Conservation (phyloP, 2,888 invertebrate genomes). For the Drosophila ezoana region DNA sequence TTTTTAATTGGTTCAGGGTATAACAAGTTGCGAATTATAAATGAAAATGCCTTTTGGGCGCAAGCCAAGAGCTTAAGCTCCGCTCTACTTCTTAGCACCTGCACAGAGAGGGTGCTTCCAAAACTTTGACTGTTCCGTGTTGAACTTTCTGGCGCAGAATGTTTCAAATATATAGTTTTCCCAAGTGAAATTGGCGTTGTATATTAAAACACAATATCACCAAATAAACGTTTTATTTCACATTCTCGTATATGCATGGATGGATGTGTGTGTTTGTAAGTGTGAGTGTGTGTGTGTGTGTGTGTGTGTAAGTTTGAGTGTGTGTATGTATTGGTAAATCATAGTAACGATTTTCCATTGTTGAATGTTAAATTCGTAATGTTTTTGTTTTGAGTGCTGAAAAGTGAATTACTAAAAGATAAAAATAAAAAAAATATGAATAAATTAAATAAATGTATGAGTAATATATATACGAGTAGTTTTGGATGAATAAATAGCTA, state of each 20-base stretch:
- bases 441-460: constrained; percentile 17
- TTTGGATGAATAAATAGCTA: constrained; percentile 59
- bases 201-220: constrained; percentile 66
- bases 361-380: constrained; percentile 30
- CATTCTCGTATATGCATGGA: constrained; percentile 42
- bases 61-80: too few species aligned
- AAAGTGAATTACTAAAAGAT: constrained; percentile 48
- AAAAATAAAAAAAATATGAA: constrained; percentile 34
- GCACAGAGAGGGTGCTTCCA: too few species aligned
- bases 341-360: constrained; percentile 9
- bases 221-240: constrained; percentile 71
- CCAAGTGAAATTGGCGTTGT: constrained; percentile 40
- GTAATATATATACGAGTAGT: constrained; percentile 39
- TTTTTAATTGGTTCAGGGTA: too few species aligned
- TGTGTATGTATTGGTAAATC: constrained; percentile 17
- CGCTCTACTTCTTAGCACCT: too few species aligned
- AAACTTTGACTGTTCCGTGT: too few species aligned
- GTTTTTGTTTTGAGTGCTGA: constrained; percentile 46
- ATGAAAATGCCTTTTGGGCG: not conserved
- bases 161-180: constrained; percentile 12
- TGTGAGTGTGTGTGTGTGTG: constrained; percentile 2
- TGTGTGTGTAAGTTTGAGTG: not conserved
- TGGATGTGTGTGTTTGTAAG: constrained; percentile 16
- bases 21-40: not conserved
- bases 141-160: not conserved